These are phyloP conservation scores for Vombatus ursinus DNA, from an alignment of 2,113 vertebrate species.

Conservation along the genomic window DNA sequence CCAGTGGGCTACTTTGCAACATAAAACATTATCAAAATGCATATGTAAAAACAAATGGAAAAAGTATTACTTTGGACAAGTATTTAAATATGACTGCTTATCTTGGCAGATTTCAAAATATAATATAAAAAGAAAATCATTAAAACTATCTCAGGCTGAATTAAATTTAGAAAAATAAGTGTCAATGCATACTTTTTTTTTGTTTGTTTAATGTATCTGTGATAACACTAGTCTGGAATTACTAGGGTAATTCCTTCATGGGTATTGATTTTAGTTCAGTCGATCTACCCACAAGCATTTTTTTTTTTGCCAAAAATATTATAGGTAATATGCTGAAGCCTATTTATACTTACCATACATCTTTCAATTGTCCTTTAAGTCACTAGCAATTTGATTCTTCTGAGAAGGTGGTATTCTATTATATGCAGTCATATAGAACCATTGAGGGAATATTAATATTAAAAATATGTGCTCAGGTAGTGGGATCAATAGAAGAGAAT, in stretches of 20 bases:
- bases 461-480: background rate
- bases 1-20: background rate
- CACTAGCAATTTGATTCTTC: background rate
- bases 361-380: background rate
- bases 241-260: too few relatives aligned
- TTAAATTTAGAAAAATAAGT: background rate
- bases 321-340: background rate
- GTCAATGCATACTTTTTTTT: background rate
- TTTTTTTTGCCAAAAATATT: background rate
- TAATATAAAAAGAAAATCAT: background rate
- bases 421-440: background rate
- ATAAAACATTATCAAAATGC: background rate
- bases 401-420: background rate
- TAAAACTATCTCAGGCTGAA: background rate
- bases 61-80: background rate
- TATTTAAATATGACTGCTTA: background rate
- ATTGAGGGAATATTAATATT: background rate
- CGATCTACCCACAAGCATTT: background rate
- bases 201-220: background rate
- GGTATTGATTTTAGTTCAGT: background rate
- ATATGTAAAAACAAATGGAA: background rate
- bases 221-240: background rate
- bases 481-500: background rate
- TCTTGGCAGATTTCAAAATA: background rate
- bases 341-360: background rate